A percentile compares a stretch with the other conserved stretches of the same genome.
Conservation (phyloP, 2,113 vertebrate species). For the Polypterus bichir region DNA sequence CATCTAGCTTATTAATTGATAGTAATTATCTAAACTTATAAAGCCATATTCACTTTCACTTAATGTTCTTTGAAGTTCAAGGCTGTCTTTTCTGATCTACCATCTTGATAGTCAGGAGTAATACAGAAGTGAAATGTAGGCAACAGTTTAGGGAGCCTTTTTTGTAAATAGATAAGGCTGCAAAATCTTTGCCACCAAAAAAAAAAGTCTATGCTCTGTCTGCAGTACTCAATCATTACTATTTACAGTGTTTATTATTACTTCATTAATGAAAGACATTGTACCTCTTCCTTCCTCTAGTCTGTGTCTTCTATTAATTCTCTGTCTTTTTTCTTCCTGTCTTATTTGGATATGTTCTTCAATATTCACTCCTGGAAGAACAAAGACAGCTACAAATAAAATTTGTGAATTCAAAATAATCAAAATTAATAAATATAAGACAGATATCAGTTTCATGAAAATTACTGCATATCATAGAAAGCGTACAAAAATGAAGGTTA, state of each 20-base stretch:
- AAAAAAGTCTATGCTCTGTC: not conserved
- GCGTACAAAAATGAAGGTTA: no score
- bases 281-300: conserved; percentile 93
- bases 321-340: conserved; percentile 91
- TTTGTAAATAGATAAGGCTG: no score
- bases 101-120: no score
- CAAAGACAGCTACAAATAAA: conserved; percentile 79
- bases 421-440: conserved; percentile 35
- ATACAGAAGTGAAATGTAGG: no score
- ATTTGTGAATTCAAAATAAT: conserved; percentile 16
- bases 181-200: not conserved
- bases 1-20: no score
- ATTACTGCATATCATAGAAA: no score
- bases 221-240: not conserved
- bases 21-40: no score
- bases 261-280: conserved; percentile 9
- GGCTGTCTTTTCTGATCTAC: no score
- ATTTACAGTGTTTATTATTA: not conserved
- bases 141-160: no score
- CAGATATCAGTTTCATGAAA: conserved; percentile 42
- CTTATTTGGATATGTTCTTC: conserved; percentile 94
- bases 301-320: conserved; percentile 82
- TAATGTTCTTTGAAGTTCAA: no score
- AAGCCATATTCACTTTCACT: no score
- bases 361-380: conserved; percentile 91